phyloP scores from a whole-genome alignment of 1,140 invertebrate genomes.

The Coptotermes formosanus region DNA sequence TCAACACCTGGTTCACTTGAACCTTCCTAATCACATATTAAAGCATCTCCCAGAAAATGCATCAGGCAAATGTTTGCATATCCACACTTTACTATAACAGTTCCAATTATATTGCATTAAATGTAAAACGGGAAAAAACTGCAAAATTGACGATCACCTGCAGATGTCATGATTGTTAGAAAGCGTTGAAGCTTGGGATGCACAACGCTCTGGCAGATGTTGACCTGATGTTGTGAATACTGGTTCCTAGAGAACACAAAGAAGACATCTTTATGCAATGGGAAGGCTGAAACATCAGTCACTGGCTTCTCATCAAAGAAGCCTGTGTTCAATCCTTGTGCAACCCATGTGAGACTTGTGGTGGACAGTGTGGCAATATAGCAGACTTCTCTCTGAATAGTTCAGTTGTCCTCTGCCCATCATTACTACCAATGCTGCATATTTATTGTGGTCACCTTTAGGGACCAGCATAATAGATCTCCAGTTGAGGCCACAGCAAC shows the following conservation, averaged over 20 bases:
- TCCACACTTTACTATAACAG: not conserved
- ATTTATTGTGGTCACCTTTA: too few relatives aligned
- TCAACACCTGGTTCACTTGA: too few relatives aligned
- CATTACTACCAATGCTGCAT: too few relatives aligned
- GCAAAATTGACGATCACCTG: conserved; percentile 19
- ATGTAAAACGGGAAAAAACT: not conserved
- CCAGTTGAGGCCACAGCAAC: too few relatives aligned
- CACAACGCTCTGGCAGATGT: conserved; percentile 29
- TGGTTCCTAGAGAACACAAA: conserved; percentile 23
- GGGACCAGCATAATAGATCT: too few relatives aligned
- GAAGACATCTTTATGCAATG: not conserved
- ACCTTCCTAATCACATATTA: not conserved
- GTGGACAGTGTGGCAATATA: too few relatives aligned
- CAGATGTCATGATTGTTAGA: conserved; percentile 36
- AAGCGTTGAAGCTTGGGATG: conserved; percentile 35
- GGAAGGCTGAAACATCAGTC: too few relatives aligned
- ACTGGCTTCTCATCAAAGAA: too few relatives aligned
- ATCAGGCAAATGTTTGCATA: not conserved
- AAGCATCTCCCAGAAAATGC: not conserved
- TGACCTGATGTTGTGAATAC: conserved; percentile 28
- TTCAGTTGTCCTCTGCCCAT: too few relatives aligned
- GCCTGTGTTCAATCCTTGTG: too few relatives aligned
- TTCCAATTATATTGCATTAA: not conserved
- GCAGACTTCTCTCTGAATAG: too few relatives aligned
- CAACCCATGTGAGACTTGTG: too few relatives aligned